Evolutionary conservation across 1,140 invertebrate genomes (phyloP), one percentile per base, ranked within the genome.

Genomic region (Bombus confusus): DNA sequence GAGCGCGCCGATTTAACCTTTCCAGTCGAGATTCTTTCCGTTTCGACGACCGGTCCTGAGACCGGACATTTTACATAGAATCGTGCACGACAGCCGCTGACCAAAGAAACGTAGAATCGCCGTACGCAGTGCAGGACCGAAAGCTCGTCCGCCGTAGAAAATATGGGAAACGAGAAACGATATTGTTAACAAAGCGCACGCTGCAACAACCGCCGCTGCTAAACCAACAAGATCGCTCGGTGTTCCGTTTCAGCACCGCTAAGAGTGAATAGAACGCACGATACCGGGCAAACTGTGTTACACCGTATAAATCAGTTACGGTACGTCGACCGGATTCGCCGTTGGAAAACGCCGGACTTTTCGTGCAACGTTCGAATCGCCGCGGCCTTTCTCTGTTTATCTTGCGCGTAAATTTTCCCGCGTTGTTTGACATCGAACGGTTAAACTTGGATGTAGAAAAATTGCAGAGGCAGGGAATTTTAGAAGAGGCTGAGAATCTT

Each of bases 231-330:
- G 78, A 80, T 80, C 78, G 78, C 68, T 69, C 66, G 64, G 25
- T 22, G 78, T 69, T 80, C 78, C 78, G 59, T 69, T 80, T 52
- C 78, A 69, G 43, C 78, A 37, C 64, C 64, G 43, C 78, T 52
- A 80, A 69, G 59, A 82, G 80, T n/a, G 80, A 37, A 73, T 82
- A 64, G 74, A 82, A 82, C 31, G 52, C 80, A 8, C 80, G 80
- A 59, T 47, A 74, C 71, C 28, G 52, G 39, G 39, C 18, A 73
- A 73, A 81, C 52, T 43, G 43, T 64, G 71, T 64, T 74, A 64
- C 69, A 47, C 31, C 57, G 52, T 74, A 64, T 64, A 74, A 82
- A 74, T 82, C 80, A 74, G 80, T 82, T 34, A 82, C 71, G 80
- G 71, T 64, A 47, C 71, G 66, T 28, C 66, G 66, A 69, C 43